Conservation (phyloP, 2,113 vertebrate species). For the Lampris incognitus region DNA sequence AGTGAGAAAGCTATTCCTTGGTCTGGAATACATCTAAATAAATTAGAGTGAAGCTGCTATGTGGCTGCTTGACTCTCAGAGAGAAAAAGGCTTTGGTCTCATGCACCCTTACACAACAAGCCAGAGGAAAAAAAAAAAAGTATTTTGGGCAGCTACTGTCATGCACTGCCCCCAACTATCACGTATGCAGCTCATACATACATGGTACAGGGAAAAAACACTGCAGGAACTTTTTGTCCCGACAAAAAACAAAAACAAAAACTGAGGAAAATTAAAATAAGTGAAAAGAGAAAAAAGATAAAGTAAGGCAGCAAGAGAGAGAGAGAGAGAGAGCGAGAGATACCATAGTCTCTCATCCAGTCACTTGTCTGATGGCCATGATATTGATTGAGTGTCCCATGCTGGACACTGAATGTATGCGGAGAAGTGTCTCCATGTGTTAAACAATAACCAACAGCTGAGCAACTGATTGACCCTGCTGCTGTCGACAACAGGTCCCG, state of each 20-base stretch:
- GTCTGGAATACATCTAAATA: slow-evolving; percentile 83
- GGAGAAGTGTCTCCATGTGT: slow-evolving; percentile 28
- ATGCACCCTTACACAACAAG: slow-evolving; percentile 50
- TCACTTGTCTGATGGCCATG: slow-evolving; percentile 4
- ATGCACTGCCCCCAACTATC: slow-evolving; percentile 40
- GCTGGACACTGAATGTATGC: slow-evolving; percentile 51
- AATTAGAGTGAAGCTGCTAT: slow-evolving; percentile 72
- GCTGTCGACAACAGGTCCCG: slow-evolving; percentile 22
- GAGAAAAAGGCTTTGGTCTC: slow-evolving; percentile 21
- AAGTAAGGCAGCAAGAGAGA: not conserved
- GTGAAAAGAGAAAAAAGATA: slow-evolving; percentile 6
- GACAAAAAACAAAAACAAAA: not conserved
- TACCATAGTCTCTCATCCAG: not conserved
- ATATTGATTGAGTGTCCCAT: slow-evolving; percentile 40
- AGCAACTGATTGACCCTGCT: slow-evolving; percentile 7
- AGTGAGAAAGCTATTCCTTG: slow-evolving; percentile 76
- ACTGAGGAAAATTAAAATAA: not conserved
- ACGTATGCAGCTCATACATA: slow-evolving; percentile 10
- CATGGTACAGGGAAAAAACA: not conserved
- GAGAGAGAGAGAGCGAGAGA: slow-evolving; percentile 22
- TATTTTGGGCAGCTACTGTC: slow-evolving; percentile 38
- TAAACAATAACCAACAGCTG: slow-evolving; percentile 31
- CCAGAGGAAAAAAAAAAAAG: slow-evolving; percentile 50
- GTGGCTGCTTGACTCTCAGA: slow-evolving; percentile 54
- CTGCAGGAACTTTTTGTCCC: not conserved